Conservation (phyloP, 1,140 invertebrate genomes). For the Drosophila sproati region DNA sequence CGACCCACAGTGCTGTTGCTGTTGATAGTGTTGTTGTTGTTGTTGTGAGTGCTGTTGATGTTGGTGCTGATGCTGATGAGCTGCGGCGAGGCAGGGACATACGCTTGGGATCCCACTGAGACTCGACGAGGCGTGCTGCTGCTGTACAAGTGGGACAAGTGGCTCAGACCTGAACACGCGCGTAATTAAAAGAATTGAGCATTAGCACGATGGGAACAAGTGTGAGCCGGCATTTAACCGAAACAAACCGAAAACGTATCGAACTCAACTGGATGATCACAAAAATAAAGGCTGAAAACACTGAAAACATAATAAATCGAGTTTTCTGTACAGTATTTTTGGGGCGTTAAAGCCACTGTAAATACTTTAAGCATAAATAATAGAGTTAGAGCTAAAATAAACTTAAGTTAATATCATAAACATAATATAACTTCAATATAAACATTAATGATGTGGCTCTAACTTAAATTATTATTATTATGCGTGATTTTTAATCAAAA, state of each 20-base stretch:
- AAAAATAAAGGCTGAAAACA: conserved; percentile 34
- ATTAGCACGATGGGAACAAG: conserved; percentile 27
- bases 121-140: conserved; percentile 84
- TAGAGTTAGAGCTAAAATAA: conserved; percentile 6
- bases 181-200: conserved; percentile 36
- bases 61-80: conserved; percentile 78
- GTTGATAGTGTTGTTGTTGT: conserved; percentile 74
- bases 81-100: conserved; percentile 83
- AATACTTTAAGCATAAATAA: conserved; percentile 3
- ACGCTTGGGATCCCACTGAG: conserved; percentile 84
- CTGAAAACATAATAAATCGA: conserved; percentile 28
- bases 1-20: conserved; percentile 71
- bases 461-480: not conserved
- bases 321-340: not conserved
- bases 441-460: too few species aligned
- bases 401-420: conserved; percentile 13
- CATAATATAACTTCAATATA: conserved; percentile 1
- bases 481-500: too few species aligned
- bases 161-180: conserved; percentile 80
- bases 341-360: not conserved
- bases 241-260: conserved; percentile 54
- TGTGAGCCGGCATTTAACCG: conserved; percentile 10
- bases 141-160: conserved; percentile 85
- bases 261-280: conserved; percentile 44
- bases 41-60: conserved; percentile 62